These are phyloP conservation scores for Labeo rohita DNA, from an alignment of 2,113 vertebrate species.

Conservation along the genomic window DNA sequence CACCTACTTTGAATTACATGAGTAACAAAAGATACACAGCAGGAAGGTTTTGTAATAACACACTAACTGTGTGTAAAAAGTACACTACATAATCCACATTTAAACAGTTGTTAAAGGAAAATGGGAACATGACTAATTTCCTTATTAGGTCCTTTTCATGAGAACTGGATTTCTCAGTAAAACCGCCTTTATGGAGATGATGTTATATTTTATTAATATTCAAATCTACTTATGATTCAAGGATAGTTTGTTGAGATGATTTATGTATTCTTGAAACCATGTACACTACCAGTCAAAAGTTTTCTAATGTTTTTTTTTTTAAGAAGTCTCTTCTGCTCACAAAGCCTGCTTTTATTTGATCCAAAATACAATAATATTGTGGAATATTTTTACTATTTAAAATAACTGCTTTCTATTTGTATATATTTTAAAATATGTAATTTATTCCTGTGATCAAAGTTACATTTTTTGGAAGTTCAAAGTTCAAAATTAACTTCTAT, in stretches of 20 bases:
- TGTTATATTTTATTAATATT: neutral
- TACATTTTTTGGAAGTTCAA: no score
- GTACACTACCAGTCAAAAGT: no score
- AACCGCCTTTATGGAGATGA: neutral
- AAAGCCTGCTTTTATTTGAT: no score
- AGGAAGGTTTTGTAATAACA: neutral
- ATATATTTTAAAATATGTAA: no score
- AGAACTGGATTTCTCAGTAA: slow-evolving; percentile 4
- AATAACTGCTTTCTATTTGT: no score
- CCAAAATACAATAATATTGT: no score
- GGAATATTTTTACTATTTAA: no score
- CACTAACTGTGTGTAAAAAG: neutral
- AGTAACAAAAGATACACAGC: neutral
- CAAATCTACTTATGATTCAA: neutral
- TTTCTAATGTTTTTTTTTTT: no score
- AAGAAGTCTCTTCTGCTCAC: no score
- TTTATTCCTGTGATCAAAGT: no score
- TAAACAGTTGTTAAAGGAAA: neutral
- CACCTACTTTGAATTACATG: neutral
- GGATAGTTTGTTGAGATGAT: neutral
- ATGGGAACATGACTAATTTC: neutral
- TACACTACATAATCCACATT: neutral
- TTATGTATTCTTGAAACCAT: neutral
- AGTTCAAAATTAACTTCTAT: no score
- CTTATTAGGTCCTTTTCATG: neutral